A percentile compares a stretch with the other conserved stretches of the same genome.
Conservation (phyloP, 30 jellyfish, hydroid and myxozoan species). For the Hydractinia symbiolongicarpus region DNA sequence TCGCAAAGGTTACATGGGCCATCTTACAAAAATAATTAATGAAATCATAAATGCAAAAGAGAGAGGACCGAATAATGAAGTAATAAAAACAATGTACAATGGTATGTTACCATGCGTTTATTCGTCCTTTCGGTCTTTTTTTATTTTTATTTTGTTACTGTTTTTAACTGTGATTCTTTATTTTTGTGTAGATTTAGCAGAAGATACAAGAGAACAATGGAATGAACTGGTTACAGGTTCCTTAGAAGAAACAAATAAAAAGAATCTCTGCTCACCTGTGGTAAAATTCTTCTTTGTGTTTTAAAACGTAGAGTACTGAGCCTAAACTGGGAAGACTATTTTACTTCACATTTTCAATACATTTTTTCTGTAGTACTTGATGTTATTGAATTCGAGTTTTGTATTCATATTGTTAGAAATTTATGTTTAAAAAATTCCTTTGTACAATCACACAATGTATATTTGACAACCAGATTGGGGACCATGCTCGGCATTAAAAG, state of each 20-base stretch:
- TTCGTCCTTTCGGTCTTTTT: background rate
- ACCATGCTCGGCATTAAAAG: background rate
- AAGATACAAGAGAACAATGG: constrained; percentile 63
- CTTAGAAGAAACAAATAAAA: constrained; percentile 52
- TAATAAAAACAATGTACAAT: constrained; percentile 40
- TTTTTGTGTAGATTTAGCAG: constrained; percentile 61
- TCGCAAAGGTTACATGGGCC: constrained; percentile 95
- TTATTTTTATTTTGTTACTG: background rate
- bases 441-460: too few relatives aligned
- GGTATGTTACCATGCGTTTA: constrained; percentile 25
- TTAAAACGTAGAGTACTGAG: background rate
- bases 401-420: too few relatives aligned
- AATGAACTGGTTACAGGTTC: constrained; percentile 63
- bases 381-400: too few relatives aligned
- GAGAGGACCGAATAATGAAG: constrained; percentile 61
- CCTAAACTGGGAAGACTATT: background rate
- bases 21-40: constrained; percentile 67
- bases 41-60: constrained; percentile 47
- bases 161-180: background rate
- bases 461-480: background rate
- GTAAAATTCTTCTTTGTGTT: constrained; percentile 24
- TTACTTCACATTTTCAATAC: background rate
- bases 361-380: background rate
- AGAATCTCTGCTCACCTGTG: constrained; percentile 56
- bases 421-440: too few relatives aligned